Conservation (phyloP, 2,113 vertebrate genomes). For the Hyperoodon ampullatus region DNA sequence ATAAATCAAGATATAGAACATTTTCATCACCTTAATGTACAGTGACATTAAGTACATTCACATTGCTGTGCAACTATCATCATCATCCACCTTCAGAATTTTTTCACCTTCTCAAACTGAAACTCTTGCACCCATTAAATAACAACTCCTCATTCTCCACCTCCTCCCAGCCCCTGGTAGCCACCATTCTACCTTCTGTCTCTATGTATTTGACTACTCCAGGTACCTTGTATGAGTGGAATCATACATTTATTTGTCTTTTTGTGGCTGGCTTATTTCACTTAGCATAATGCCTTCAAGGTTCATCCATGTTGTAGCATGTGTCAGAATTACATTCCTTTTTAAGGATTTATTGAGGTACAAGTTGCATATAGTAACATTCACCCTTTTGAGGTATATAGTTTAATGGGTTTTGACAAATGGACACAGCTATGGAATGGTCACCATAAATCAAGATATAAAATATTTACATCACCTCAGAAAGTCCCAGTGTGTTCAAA, state of each 20-base stretch:
- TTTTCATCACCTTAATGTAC: background rate
- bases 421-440: background rate
- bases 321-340: background rate
- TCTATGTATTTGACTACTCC: background rate
- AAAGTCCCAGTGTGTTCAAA: background rate
- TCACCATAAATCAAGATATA: background rate
- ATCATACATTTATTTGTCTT: background rate
- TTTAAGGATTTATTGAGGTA: background rate
- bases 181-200: background rate
- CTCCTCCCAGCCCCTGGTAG: background rate
- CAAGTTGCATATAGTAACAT: background rate
- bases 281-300: background rate
- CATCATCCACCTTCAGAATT: background rate
- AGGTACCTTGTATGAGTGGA: background rate
- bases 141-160: background rate
- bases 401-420: background rate
- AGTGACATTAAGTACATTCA: background rate
- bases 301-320: background rate
- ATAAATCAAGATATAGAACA: background rate
- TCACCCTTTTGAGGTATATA: background rate
- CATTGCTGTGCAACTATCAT: background rate
- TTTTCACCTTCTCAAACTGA: background rate
- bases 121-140: background rate
- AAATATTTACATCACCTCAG: background rate
- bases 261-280: background rate